Evolutionary conservation across 30 jellyfish, hydroid and myxozoan species (phyloP).

Genomic region (Catostylus mosaicus): DNA sequence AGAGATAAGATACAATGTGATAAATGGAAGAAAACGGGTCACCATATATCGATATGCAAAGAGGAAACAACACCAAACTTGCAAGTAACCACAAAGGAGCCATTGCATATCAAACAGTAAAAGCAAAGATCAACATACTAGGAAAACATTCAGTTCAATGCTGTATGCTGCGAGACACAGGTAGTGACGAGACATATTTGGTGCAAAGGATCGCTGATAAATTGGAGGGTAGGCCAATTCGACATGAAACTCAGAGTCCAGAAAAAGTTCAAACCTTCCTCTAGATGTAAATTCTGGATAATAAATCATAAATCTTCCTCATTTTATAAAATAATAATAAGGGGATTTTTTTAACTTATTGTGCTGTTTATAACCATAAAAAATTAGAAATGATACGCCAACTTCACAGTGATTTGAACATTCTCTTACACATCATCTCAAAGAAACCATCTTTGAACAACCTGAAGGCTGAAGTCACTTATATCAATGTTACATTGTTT

Average conservation of each 20-base stretch:
- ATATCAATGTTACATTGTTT: too few relatives aligned
- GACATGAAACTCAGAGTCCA: not conserved
- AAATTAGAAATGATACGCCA: not conserved
- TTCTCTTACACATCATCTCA: not conserved
- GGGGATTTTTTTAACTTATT: not conserved
- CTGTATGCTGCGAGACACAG: constrained; percentile 48
- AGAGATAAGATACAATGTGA: constrained; percentile 23
- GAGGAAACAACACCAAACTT: constrained; percentile 10
- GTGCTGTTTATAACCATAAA: not conserved
- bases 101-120: constrained; percentile 56
- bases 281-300: not conserved
- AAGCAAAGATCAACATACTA: constrained; percentile 31
- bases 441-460: not conserved
- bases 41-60: constrained; percentile 38
- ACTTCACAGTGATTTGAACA: not conserved
- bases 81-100: constrained; percentile 42
- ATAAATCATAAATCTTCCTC: constrained; percentile 2
- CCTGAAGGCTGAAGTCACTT: not conserved
- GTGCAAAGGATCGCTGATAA: constrained; percentile 35
- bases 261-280: constrained; percentile 27
- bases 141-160: constrained; percentile 49
- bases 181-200: constrained; percentile 36
- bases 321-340: not conserved
- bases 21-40: constrained; percentile 30
- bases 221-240: constrained; percentile 34